Base-by-base conservation (phyloP, 2,797 vertebrate species). In the Epinephelus malabaricus region DNA sequence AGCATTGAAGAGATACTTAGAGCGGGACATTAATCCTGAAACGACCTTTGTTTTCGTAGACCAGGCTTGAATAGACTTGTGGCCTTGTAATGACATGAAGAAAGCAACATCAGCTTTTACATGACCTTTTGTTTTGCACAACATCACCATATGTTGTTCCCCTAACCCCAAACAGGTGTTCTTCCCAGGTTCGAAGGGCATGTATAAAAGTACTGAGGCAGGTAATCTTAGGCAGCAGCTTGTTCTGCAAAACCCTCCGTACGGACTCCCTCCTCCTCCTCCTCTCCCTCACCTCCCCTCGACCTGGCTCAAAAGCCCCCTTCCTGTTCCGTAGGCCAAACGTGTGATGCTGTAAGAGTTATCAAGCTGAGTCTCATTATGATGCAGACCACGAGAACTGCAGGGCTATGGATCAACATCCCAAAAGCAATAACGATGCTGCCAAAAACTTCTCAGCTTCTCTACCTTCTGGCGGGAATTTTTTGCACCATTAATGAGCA, bases 321-420 rank as follows among this genome's bases (percentile, higher is more conserved):
- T 76, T 76, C 69, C 38, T 78, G 58, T 71, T 61, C 58, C 15
- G 5, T 25, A 34, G 65, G 58, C 62, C 4, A 19, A 79, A 70
- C 34, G 3, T 62, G 70, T 54, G 55, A 86, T 71, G 68, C 34
- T 80, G 67, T 23, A 71, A 71, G 38, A 81, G 66, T 76, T 63
- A 76, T 86, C 81, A 87, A 79, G 70, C 64, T 73, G 27, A 51
- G 68, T 59, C 76, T 87, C 78, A 84, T 92, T 86, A 81, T 34
- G 60, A 92, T 89, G 85, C 90, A 89, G 86, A 78, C 73, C 64
- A 76, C 78, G 69, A 73, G 62, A 86, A 78, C 68, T 68, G 66
- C 15, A 10, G 72, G 78, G 72, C 82, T 83, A 78, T 67, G 68
- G 84, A 84, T 76, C 76, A 84, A 69, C 82, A 74, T 85, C 72